Percentiles rank a stretch among this genome's conserved stretches.
Conservation (phyloP, 2,888 invertebrate genomes). For the Clepsis dumicolana region DNA sequence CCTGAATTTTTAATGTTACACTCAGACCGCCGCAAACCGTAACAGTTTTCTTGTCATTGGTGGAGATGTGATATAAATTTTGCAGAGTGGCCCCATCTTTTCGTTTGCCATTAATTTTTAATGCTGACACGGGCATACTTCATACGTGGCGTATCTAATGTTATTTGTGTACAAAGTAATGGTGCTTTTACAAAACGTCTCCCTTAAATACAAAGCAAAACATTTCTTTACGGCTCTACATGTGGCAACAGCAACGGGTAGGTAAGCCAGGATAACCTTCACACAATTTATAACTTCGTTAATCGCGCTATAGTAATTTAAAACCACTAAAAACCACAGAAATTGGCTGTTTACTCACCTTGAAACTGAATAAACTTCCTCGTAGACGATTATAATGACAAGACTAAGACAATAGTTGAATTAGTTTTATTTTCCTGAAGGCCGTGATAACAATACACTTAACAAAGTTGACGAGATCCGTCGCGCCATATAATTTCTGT, state of each 20-base stretch:
- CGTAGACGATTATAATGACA: conserved; percentile 78
- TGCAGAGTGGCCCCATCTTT: conserved; percentile 87
- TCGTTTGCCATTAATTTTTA: conserved; percentile 84
- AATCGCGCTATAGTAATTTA: conserved; percentile 40
- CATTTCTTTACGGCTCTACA: background rate
- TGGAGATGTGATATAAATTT: conserved; percentile 86
- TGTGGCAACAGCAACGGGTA: background rate
- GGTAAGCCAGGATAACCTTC: conserved; percentile 37
- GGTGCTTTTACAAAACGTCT: conserved; percentile 26
- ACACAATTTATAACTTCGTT: conserved; percentile 42
- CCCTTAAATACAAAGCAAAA: conserved; percentile 1
- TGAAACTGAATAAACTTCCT: conserved; percentile 82
- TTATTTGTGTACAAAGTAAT: conserved; percentile 73
- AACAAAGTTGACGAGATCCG: conserved; percentile 80
- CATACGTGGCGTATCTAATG: conserved; percentile 82
- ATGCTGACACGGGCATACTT: conserved; percentile 80
- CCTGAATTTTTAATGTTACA: conserved; percentile 86
- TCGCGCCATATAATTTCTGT: conserved; percentile 83
- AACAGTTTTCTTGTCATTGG: conserved; percentile 87
- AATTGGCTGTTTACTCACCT: conserved; percentile 71
- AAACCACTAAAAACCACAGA: conserved; percentile 60
- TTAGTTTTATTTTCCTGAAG: conserved; percentile 83
- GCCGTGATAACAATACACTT: conserved; percentile 79
- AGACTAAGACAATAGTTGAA: conserved; percentile 83
- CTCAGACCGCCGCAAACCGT: conserved; percentile 86